A percentile compares a stretch with the other conserved stretches of the same genome.
Conservation (phyloP, 2,888 invertebrate genomes). For the Agrochola litura region DNA sequence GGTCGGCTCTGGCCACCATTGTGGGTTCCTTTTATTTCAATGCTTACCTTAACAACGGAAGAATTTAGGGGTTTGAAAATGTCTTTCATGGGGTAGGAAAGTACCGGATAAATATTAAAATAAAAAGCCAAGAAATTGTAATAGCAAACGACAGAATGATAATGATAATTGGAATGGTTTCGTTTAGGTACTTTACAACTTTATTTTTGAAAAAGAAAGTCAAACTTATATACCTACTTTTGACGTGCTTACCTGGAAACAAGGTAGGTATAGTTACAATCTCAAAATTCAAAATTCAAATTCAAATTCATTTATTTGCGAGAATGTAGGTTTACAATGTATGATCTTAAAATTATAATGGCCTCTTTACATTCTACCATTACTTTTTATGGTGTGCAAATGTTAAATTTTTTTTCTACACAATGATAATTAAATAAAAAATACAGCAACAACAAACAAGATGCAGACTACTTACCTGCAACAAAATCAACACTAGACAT, state of each 20-base stretch:
- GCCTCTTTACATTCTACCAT: too few relatives aligned
- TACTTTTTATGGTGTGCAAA: too few relatives aligned
- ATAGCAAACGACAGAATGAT: background rate
- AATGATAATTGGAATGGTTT: background rate
- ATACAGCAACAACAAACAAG: too few relatives aligned
- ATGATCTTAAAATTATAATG: too few relatives aligned
- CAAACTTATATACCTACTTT: background rate
- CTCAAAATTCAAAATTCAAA: too few relatives aligned
- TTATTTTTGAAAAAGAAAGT: background rate
- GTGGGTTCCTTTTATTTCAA: constrained; percentile 39
- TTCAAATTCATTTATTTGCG: too few relatives aligned
- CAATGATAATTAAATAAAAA: too few relatives aligned
- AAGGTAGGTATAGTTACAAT: background rate
- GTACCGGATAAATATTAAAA: constrained; percentile 5
- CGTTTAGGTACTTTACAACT: background rate
- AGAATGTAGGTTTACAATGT: too few relatives aligned
- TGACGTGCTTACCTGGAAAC: background rate
- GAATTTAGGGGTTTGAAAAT: background rate
- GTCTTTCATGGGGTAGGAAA: background rate
- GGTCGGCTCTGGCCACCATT: constrained; percentile 19
- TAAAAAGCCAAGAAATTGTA: background rate
- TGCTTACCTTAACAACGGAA: constrained; percentile 17
- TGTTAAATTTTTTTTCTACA: too few relatives aligned
- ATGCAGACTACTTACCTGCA: too few relatives aligned
- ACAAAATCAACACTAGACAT: background rate